Evolutionary conservation across 2,888 invertebrate species (phyloP).

Genomic region (Drosophila villosipedis): DNA sequence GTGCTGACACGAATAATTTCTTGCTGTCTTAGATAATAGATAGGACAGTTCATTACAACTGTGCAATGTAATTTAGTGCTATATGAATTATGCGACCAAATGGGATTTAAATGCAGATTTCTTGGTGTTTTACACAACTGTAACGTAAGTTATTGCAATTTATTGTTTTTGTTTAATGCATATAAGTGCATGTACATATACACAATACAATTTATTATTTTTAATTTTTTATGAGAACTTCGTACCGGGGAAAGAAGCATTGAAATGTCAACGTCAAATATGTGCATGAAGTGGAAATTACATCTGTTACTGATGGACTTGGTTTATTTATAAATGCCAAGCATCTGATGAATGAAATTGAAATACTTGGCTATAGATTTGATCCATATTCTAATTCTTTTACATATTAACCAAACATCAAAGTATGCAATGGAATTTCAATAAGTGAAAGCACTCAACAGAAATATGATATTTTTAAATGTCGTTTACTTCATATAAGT

Average conservation of each 20-base stretch:
- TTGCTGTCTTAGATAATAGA: constrained; percentile 25
- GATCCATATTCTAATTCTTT: background rate
- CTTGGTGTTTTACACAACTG: constrained; percentile 6
- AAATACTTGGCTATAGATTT: background rate
- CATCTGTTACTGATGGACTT: background rate
- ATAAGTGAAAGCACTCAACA: background rate
- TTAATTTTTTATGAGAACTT: background rate
- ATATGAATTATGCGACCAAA: constrained; percentile 37
- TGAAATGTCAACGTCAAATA: background rate
- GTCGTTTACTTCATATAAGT: background rate
- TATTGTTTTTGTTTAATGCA: background rate
- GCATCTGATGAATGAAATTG: background rate
- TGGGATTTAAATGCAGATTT: constrained; percentile 35
- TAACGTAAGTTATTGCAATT: background rate
- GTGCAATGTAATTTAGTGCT: constrained; percentile 44
- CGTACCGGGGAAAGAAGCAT: background rate
- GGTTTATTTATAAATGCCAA: background rate
- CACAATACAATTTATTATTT: background rate
- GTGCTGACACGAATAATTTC: constrained; percentile 52
- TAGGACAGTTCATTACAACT: constrained; percentile 60
- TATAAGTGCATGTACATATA: background rate
- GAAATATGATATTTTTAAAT: background rate
- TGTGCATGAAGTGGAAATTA: background rate
- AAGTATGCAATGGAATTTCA: background rate
- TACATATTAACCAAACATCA: background rate